phyloP scores from a whole-genome alignment of 2,797 vertebrate species.

The Clarias pachynema region DNA sequence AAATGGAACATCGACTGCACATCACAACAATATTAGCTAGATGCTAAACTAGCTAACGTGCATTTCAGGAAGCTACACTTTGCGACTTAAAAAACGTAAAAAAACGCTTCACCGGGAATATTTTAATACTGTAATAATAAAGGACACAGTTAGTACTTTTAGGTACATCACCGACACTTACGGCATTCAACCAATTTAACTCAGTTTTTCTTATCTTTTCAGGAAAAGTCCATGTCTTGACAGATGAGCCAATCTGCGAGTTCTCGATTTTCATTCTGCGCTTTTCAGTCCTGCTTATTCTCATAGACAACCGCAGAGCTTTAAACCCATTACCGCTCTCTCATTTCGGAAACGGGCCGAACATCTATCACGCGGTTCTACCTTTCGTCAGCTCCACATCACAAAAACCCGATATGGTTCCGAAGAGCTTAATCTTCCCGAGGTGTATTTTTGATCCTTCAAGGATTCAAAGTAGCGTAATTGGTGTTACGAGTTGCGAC shows the following conservation, averaged over 20 bases:
- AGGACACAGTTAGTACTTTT: neutral
- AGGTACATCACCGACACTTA: no score
- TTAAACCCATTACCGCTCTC: neutral
- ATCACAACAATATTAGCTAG: neutral
- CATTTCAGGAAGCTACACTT: neutral
- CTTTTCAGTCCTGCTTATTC: neutral
- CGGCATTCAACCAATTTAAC: neutral
- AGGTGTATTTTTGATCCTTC: slow-evolving; percentile 19
- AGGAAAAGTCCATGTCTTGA: neutral
- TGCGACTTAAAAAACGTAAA: neutral
- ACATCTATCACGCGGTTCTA: slow-evolving; percentile 15
- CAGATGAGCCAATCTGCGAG: neutral
- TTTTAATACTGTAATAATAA: neutral
- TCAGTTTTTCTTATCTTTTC: neutral
- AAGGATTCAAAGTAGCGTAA: slow-evolving; percentile 15
- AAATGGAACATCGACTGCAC: neutral
- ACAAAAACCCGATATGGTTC: neutral
- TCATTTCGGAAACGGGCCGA: neutral
- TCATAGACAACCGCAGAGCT: neutral
- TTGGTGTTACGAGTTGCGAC: neutral
- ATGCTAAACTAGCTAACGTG: neutral
- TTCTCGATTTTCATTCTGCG: neutral
- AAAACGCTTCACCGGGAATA: neutral
- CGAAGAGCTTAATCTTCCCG: neutral
- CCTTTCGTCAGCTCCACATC: neutral